A percentile compares a stretch with the other conserved stretches of the same genome.
phyloP scores from a whole-genome alignment of 2,113 vertebrate species.

The Chaetodon trifascialis region DNA sequence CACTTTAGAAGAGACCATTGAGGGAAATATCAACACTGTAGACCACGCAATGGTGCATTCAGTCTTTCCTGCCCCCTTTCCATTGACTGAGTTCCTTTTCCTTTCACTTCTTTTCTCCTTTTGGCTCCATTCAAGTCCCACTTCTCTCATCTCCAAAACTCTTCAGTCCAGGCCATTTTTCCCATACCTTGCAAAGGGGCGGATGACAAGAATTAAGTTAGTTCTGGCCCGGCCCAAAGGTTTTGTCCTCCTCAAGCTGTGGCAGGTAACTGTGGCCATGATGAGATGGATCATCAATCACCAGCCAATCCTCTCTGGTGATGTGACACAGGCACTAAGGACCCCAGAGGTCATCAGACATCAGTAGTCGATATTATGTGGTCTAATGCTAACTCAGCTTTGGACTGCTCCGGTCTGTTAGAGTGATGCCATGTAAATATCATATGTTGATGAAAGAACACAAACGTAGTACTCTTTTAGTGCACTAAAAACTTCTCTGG shows the following conservation, averaged over 20 bases:
- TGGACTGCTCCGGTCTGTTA: not conserved
- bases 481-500: not conserved
- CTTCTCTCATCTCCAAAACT: constrained; percentile 87
- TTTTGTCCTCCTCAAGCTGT: constrained; percentile 82
- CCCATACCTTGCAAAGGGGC: constrained; percentile 90
- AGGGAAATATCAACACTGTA: constrained; percentile 87
- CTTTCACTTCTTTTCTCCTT: constrained; percentile 86
- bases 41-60: constrained; percentile 87
- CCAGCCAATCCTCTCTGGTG: constrained; percentile 64
- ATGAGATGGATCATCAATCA: constrained; percentile 85
- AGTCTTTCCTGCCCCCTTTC: constrained; percentile 84
- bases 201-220: constrained; percentile 87
- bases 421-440: constrained; percentile 1
- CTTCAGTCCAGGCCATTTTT: constrained; percentile 84
- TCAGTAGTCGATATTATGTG: not conserved
- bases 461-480: not conserved
- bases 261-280: constrained; percentile 83
- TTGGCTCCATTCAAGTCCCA: constrained; percentile 82
- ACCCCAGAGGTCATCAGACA: constrained; percentile 25
- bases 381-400: not conserved
- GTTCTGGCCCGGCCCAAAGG: constrained; percentile 85
- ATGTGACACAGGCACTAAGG: constrained; percentile 38
- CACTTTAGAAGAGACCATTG: constrained; percentile 87
- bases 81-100: constrained; percentile 86
- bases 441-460: not conserved